Base-by-base conservation (phyloP, 2,888 invertebrate species). In the Onthophagus sagittarius region DNA sequence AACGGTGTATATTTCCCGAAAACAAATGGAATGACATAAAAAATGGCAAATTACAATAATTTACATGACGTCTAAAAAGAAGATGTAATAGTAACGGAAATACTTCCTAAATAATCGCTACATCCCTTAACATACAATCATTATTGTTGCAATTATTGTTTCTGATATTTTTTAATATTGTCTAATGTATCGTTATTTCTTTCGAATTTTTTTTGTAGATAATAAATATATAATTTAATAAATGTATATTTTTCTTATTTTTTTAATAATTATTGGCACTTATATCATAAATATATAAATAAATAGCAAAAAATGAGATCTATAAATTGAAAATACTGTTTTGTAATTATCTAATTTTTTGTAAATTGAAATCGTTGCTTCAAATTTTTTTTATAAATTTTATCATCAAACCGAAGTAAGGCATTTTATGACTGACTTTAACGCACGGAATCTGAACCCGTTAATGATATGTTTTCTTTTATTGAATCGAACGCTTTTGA, bases 111-210 rank as follows among this genome's bases (percentile, higher is more conserved):
- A 23, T 23, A 23, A 23, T 23, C 1, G 3, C 23, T 23, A 23
- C 23, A 23, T 23, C 23, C 23, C 23, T 23, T 53, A 9, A 70
- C 73, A 76, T 76, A 73, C 73, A 69, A 74, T 67, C 75, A 69
- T 81, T 81, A 81, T 81, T 81, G 80, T 81, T 79, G 79, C 77
- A 77, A 78, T 80, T 81, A 80, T 80, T 81, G 80, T 80, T 80
- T 79, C 79, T 75, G 81, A 80, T 78, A 78, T 79, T 80, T 64
- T 64, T 67, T 75, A 78, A 80, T 81, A 80, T 80, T 81, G 80
- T 81, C 81, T 79, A 80, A 79, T 77, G 3, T 79, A 78, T 76
- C 74, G 62, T 71, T 39, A 76, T 76, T 77, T 77, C 78, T 74
- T 53, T 53, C 11, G 7, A 9, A 53, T 53, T 53, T 4, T 53